A percentile compares a stretch with the other conserved stretches of the same genome.
Evolutionary conservation across 2,113 vertebrate genomes (phyloP).

Genomic region (Siniperca chuatsi): DNA sequence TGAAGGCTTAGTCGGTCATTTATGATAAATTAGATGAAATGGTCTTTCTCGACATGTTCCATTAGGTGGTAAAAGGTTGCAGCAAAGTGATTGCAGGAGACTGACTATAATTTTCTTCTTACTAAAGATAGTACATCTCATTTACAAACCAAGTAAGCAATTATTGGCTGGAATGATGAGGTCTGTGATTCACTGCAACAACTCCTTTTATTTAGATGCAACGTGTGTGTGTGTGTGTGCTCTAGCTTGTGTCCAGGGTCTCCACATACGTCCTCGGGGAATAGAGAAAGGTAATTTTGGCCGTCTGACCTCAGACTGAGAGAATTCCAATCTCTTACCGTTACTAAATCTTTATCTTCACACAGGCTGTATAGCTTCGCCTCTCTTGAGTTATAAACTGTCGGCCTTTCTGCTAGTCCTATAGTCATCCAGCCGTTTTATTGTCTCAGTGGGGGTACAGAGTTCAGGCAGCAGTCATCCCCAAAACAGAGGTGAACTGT

Average conservation of each 20-base stretch:
- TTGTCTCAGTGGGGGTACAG: slow-evolving; percentile 84
- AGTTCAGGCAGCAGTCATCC: slow-evolving; percentile 84
- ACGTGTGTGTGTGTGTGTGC: slow-evolving; percentile 33
- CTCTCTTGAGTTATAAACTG: slow-evolving; percentile 82
- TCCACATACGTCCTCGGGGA: slow-evolving; percentile 65
- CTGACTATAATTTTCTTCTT: slow-evolving; percentile 9
- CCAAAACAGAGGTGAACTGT: slow-evolving; percentile 77
- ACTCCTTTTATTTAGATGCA: slow-evolving; percentile 66
- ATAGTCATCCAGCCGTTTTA: slow-evolving; percentile 85
- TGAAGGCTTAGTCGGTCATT: not conserved
- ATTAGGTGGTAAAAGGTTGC: slow-evolving; percentile 10
- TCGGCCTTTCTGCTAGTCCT: slow-evolving; percentile 79
- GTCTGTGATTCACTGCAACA: slow-evolving; percentile 58
- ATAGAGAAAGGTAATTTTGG: slow-evolving; percentile 77
- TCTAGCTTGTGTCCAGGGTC: slow-evolving; percentile 54
- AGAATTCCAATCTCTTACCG: slow-evolving; percentile 82
- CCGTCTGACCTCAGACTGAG: slow-evolving; percentile 79
- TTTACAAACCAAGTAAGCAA: slow-evolving; percentile 64
- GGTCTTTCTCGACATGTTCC: not conserved
- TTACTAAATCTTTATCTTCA: slow-evolving; percentile 84
- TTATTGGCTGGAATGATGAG: slow-evolving; percentile 61
- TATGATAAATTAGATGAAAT: not conserved
- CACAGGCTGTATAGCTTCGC: slow-evolving; percentile 70
- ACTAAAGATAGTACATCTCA: slow-evolving; percentile 27
- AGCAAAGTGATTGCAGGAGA: slow-evolving; percentile 20